Conservation (phyloP, 2,888 invertebrate species). For the Nycteola revayana region DNA sequence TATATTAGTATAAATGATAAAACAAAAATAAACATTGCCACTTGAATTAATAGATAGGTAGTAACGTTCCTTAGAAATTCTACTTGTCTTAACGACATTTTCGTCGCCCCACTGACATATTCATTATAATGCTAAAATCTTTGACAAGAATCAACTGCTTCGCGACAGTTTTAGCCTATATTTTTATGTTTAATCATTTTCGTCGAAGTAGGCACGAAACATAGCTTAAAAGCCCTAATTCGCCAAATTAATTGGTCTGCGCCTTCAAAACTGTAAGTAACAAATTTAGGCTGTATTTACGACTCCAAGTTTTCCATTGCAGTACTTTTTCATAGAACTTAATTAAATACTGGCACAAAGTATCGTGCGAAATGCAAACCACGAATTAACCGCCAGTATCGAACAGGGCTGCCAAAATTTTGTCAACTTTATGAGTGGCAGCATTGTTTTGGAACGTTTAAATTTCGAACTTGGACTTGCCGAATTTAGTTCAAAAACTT, state of each 20-base stretch:
- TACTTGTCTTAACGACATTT: too few species aligned
- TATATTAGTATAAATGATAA: too few species aligned
- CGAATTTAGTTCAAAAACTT: slow-evolving; percentile 6
- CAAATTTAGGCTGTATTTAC: slow-evolving; percentile 35
- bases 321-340: slow-evolving; percentile 55
- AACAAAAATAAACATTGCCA: too few species aligned
- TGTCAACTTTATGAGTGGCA: slow-evolving; percentile 22
- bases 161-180: too few species aligned
- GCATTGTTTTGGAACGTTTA: slow-evolving; percentile 2
- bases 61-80: too few species aligned
- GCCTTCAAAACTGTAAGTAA: slow-evolving; percentile 23
- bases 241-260: slow-evolving; percentile 25
- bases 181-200: too few species aligned
- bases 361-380: slow-evolving; percentile 68
- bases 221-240: slow-evolving; percentile 20
- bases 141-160: too few species aligned
- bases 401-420: slow-evolving; percentile 35
- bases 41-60: too few species aligned
- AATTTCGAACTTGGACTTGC: slow-evolving; percentile 16
- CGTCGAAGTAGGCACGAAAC: background rate
- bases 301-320: slow-evolving; percentile 49
- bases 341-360: slow-evolving; percentile 65
- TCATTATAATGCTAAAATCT: too few species aligned
- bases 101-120: too few species aligned
- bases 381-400: slow-evolving; percentile 39